Conservation (phyloP, 92 coral and sea anemone genomes). For the Palythoa caribaeorum region DNA sequence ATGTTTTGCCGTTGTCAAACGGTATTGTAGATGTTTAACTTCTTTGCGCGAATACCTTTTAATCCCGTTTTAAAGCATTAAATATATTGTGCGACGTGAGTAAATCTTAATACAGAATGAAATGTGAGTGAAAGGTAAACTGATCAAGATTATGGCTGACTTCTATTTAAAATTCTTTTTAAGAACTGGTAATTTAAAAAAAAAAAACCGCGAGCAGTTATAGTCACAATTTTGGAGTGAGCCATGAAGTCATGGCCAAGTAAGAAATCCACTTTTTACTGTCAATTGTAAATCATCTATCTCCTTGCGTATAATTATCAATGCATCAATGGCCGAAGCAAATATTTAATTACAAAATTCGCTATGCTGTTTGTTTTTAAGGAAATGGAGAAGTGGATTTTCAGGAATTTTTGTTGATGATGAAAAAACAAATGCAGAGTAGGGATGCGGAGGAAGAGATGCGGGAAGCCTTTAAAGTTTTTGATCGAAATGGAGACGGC, state of each 20-base stretch:
- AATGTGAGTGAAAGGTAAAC: background rate
- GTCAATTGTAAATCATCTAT: no score
- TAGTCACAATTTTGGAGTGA: background rate
- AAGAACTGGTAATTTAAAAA: background rate
- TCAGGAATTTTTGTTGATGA: slow-evolving; percentile 89
- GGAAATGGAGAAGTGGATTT: slow-evolving; percentile 99
- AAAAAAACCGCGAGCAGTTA: no score
- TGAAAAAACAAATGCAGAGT: slow-evolving; percentile 94
- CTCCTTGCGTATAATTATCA: background rate
- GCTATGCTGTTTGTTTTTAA: slow-evolving; percentile 24
- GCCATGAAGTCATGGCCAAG: background rate
- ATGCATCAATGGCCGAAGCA: background rate
- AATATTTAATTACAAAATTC: background rate
- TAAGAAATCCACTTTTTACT: no score
- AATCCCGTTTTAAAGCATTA: background rate
- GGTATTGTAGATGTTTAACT: background rate
- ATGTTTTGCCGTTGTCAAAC: background rate
- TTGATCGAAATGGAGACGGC: slow-evolving; percentile 87
- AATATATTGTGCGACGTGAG: background rate
- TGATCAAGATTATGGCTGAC: background rate
- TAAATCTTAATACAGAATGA: slow-evolving; percentile 2
- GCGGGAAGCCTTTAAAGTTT: slow-evolving; percentile 85
- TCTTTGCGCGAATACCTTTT: background rate
- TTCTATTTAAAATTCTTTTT: background rate
- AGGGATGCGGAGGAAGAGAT: slow-evolving; percentile 90